Evolutionary conservation across 2,113 vertebrate species (phyloP).

Genomic region (Tachysurus vachellii): DNA sequence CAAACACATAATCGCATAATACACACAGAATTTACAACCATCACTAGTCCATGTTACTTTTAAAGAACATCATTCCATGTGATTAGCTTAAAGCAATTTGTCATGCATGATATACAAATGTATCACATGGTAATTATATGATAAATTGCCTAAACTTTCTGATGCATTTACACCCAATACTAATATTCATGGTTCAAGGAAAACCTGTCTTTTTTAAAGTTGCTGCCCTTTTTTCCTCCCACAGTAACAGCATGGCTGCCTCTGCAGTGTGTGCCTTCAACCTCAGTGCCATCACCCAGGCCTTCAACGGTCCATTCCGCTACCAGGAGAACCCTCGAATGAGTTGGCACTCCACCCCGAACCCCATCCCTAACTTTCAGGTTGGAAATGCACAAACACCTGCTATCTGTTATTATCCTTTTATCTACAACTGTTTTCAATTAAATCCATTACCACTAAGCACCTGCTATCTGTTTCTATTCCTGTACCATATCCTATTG

Average conservation of each 20-base stretch:
- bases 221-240: conserved; percentile 11
- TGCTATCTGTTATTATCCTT: background rate
- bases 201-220: background rate
- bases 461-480: background rate
- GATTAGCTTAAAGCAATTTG: background rate
- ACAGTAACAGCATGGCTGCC: conserved; percentile 92
- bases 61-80: background rate
- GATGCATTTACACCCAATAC: background rate
- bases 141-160: background rate
- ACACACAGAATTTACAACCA: background rate
- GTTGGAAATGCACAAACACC: conserved; percentile 62
- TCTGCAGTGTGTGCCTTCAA: conserved; percentile 96
- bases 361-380: conserved; percentile 95
- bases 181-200: background rate
- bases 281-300: conserved; percentile 86
- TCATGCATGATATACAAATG: background rate
- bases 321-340: conserved; percentile 94
- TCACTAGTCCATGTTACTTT: background rate
- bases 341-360: conserved; percentile 90
- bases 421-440: too few species aligned
- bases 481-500: background rate
- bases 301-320: conserved; percentile 91
- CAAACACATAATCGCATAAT: background rate
- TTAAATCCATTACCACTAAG: too few species aligned
- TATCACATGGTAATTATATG: background rate